These are phyloP conservation scores for Nothoprocta perdicaria DNA, from an alignment of 2,113 vertebrate species.

Conservation along the genomic window DNA sequence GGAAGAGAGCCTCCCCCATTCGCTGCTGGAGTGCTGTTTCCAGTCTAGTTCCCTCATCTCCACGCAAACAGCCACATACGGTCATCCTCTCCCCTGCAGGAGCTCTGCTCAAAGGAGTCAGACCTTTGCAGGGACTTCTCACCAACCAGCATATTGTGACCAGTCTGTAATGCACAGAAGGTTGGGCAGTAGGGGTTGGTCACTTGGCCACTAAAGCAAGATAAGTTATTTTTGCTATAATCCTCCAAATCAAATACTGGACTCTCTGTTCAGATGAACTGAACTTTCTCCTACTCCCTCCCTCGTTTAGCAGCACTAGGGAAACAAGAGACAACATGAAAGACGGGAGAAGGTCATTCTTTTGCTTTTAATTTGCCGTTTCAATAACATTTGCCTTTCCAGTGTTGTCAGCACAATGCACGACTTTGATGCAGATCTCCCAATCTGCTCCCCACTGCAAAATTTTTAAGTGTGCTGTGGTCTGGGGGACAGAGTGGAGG, in stretches of 20 bases:
- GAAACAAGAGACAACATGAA: background rate
- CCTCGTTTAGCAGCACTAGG: background rate
- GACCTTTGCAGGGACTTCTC: background rate
- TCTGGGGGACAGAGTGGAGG: background rate
- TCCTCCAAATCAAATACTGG: background rate
- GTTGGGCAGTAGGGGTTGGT: constrained; percentile 14
- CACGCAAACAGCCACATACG: background rate
- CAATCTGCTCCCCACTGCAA: background rate
- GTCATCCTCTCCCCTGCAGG: background rate
- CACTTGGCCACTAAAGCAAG: background rate
- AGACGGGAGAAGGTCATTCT: background rate
- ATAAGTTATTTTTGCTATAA: background rate
- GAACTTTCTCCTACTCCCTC: background rate
- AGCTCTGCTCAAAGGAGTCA: background rate
- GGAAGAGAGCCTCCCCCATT: constrained; percentile 4
- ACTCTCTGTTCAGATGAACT: constrained; percentile 18
- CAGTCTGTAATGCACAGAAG: background rate
- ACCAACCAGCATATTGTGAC: background rate
- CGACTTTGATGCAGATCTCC: background rate
- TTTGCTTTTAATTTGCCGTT: background rate
- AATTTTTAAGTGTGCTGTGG: background rate
- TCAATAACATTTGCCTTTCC: background rate
- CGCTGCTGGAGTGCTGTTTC: background rate
- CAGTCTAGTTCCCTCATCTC: background rate
- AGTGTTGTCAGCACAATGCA: background rate